These are phyloP conservation scores for Rhopilema esculentum DNA, from an alignment of 30 jellyfish, hydroid and myxozoan species.

Conservation along the genomic window DNA sequence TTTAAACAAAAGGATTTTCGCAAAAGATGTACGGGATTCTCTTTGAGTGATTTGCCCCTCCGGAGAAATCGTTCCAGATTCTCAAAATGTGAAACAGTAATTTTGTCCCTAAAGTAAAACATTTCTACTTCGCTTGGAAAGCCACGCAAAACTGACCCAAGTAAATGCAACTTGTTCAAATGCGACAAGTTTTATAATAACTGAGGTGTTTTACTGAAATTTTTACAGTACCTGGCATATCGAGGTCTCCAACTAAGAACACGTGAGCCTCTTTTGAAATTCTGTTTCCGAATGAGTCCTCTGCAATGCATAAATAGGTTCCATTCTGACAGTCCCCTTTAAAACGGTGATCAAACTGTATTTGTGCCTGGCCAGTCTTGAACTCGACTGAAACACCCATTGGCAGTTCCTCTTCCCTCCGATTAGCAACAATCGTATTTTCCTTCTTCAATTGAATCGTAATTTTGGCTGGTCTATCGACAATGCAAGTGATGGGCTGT, in stretches of 20 bases:
- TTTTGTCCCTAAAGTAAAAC: too few relatives aligned
- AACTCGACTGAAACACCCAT: not conserved
- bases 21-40: too few relatives aligned
- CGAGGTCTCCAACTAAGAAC: not conserved
- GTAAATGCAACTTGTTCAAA: too few relatives aligned
- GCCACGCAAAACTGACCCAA: too few relatives aligned
- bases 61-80: too few relatives aligned
- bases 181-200: not conserved
- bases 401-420: not conserved
- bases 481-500: not conserved
- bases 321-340: not conserved
- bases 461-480: not conserved
- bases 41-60: too few relatives aligned
- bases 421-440: not conserved
- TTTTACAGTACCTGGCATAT: not conserved
- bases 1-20: too few relatives aligned
- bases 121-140: too few relatives aligned
- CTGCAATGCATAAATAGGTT: not conserved
- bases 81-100: too few relatives aligned
- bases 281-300: not conserved
- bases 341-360: not conserved
- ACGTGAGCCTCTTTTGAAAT: not conserved
- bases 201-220: not conserved
- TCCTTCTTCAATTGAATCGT: not conserved
- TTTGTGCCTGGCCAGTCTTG: not conserved